Evolutionary conservation across 2,113 vertebrate species (phyloP).

Genomic region (Heterotilapia buettikoferi): DNA sequence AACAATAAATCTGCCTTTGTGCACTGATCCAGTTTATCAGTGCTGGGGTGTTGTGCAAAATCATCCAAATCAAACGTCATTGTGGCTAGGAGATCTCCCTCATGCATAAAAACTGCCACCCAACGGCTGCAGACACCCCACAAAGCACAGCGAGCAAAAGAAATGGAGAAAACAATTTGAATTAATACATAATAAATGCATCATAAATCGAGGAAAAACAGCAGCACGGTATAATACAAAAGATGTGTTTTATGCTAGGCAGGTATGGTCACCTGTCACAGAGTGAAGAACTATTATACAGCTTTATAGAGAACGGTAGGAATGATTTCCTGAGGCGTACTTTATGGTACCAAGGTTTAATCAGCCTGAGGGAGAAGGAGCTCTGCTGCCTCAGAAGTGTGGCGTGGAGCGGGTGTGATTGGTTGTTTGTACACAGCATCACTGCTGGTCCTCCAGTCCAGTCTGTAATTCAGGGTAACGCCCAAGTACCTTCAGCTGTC

Average conservation of each 20-base stretch:
- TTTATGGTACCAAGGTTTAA: neutral
- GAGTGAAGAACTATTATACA: neutral
- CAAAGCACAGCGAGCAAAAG: neutral
- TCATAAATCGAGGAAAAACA: neutral
- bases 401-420: neutral
- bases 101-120: neutral
- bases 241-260: neutral
- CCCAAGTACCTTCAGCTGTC: neutral
- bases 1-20: neutral
- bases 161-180: neutral
- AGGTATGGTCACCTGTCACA: neutral
- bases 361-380: neutral
- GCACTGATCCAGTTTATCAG: neutral
- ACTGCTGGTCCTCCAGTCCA: neutral
- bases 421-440: neutral
- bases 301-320: accelerated
- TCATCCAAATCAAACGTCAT: neutral
- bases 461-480: neutral
- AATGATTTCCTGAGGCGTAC: neutral
- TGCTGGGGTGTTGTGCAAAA: neutral
- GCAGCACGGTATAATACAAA: neutral
- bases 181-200: neutral
- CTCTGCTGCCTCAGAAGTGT: neutral
- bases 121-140: neutral
- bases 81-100: neutral